Evolutionary conservation across 1,140 invertebrate species (phyloP).

Genomic region (Rhyacophila brunnea): DNA sequence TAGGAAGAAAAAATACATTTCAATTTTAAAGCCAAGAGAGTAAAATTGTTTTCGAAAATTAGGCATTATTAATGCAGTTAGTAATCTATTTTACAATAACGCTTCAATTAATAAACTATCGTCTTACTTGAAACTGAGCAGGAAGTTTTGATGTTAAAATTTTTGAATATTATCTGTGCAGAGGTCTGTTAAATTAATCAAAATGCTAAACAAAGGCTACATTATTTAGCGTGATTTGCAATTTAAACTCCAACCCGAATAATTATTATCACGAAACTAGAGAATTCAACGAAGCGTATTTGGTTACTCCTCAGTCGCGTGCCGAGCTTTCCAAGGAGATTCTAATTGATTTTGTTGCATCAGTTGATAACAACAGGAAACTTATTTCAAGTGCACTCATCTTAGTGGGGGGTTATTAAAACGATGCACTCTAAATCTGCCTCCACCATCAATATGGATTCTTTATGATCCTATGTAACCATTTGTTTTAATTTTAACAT

Average conservation of each 20-base stretch:
- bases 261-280: neutral
- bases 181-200: neutral
- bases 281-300: neutral
- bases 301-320: neutral
- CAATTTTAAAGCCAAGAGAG: too few relatives aligned
- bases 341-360: constrained; percentile 32
- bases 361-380: constrained; percentile 1
- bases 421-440: neutral
- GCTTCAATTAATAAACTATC: too few relatives aligned
- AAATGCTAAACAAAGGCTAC: neutral
- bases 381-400: constrained; percentile 16
- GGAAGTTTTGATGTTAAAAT: too few relatives aligned
- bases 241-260: neutral
- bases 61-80: too few relatives aligned
- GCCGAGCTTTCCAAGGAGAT: constrained; percentile 3
- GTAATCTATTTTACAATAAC: too few relatives aligned
- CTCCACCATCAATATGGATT: too few relatives aligned
- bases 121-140: too few relatives aligned
- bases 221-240: constrained; percentile 3
- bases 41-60: too few relatives aligned
- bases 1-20: too few relatives aligned
- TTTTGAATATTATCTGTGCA: too few relatives aligned
- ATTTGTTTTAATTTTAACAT: too few relatives aligned
- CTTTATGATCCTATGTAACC: too few relatives aligned
- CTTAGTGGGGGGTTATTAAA: constrained; percentile 2